Base-by-base conservation (phyloP, 2,797 vertebrate species). In the Momotus momota region DNA sequence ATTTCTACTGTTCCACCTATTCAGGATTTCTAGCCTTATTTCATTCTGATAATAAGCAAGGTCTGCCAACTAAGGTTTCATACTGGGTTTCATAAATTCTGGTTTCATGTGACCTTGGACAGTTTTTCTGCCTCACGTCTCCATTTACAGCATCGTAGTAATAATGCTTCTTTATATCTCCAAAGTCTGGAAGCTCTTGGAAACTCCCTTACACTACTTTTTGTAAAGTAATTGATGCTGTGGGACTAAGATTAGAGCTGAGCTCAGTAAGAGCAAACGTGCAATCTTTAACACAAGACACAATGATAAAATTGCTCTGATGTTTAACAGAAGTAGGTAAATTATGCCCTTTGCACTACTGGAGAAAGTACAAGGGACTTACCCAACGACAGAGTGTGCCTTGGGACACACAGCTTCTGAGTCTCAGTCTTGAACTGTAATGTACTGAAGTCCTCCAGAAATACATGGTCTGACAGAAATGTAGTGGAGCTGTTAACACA, bases 281-380 rank as follows among this genome's bases (percentile, higher is more conserved):
- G 62, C 40, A 81, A 23, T 26, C 58, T 75, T 51, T n/a, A 81
- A 69, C 45, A 20, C 10, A 48, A 61, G 80, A 65, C 54, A 70
- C 48, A 29, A 35, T 7, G 46, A 86, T 65, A 58, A 55, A 86
- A 65, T 51, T 23, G 22, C 65, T 87, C 58, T 62, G 75, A 22
- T 65, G 23, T 69, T 58, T 38, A 91, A 58, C 75, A 93, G 93
- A 94, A 77, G 95, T 93, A 96, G 93, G 72, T 91, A 81, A 91
- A 70, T 12, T 29, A 61, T 55, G 78, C 33, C 64, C 62, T 86
- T 91, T 81, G 64, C 57, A 41, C 60, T 54, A 21, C 43, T 78
- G 73, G 27, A 79, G 31, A 35, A 81, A 38, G 72, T 23, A 45
- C 18, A 41, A 73, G 33, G 72, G 77, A 74, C 54, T 71, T 83